phyloP scores from a whole-genome alignment of 2,888 invertebrate species.

The Pammene fasciana region DNA sequence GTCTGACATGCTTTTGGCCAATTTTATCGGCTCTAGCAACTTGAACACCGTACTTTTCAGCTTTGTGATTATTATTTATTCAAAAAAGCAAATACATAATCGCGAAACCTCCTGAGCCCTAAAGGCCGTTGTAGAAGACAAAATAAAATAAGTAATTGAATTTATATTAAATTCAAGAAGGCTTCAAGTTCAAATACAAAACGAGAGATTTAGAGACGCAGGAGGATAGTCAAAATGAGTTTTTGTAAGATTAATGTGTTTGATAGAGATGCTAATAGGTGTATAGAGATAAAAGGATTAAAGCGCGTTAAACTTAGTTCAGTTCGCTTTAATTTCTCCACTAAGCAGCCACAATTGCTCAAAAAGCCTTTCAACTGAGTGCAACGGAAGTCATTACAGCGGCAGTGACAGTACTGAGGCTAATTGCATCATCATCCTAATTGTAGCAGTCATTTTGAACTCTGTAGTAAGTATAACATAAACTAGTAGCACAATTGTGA shows the following conservation, averaged over 20 bases:
- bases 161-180: too few relatives aligned
- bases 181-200: too few relatives aligned
- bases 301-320: conserved; percentile 30
- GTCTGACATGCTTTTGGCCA: too few relatives aligned
- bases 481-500: neutral
- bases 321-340: conserved; percentile 43
- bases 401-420: conserved; percentile 54
- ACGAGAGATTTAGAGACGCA: too few relatives aligned
- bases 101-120: too few relatives aligned
- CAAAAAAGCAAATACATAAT: too few relatives aligned
- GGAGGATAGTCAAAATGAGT: too few relatives aligned
- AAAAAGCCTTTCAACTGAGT: conserved; percentile 50
- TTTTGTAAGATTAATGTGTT: neutral
- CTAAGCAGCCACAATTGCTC: conserved; percentile 43
- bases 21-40: too few relatives aligned
- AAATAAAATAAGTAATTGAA: too few relatives aligned
- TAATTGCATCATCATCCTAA: conserved; percentile 48
- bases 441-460: conserved; percentile 58
- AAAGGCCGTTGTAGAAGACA: too few relatives aligned
- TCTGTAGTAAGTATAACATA: conserved; percentile 8
- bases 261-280: neutral
- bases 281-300: conserved; percentile 36
- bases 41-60: too few relatives aligned
- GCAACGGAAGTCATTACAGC: conserved; percentile 52
- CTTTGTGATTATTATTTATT: too few relatives aligned